phyloP scores from a whole-genome alignment of 2,113 vertebrate genomes.

The Hippocampus abdominalis region DNA sequence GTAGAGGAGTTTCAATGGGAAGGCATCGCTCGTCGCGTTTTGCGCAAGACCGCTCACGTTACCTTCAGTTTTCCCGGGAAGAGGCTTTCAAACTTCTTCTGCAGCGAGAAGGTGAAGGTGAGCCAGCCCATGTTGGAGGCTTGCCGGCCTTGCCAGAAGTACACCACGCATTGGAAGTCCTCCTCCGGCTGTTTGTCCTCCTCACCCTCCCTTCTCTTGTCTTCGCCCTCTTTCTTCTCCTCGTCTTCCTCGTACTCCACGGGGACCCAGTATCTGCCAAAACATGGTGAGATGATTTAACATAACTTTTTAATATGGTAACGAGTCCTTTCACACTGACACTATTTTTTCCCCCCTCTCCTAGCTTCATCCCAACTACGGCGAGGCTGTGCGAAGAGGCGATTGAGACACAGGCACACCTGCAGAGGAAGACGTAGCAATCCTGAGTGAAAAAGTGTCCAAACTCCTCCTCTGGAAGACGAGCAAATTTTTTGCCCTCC shows the following conservation, averaged over 20 bases:
- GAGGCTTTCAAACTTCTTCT: constrained; percentile 97
- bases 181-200: constrained; percentile 92
- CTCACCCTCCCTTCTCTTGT: constrained; percentile 56
- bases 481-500: constrained; percentile 94
- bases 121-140: constrained; percentile 99
- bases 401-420: constrained; percentile 61
- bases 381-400: no score
- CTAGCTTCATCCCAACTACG: neutral
- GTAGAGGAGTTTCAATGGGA: no score
- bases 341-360: no score
- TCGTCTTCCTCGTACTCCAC: constrained; percentile 89
- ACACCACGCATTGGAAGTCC: constrained; percentile 96
- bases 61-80: constrained; percentile 96
- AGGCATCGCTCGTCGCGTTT: neutral
- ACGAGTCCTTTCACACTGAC: no score
- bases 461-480: constrained; percentile 94
- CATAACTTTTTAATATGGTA: neutral
- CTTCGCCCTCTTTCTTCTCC: constrained; percentile 45
- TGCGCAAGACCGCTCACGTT: neutral
- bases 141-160: constrained; percentile 98
- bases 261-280: constrained; percentile 89
- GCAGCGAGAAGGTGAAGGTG: constrained; percentile 97
- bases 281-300: neutral
- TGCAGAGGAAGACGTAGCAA: constrained; percentile 98
- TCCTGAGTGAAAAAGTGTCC: constrained; percentile 95